Evolutionary conservation across 2,797 vertebrate genomes (phyloP).

Genomic region (Triplophysa bombifrons): DNA sequence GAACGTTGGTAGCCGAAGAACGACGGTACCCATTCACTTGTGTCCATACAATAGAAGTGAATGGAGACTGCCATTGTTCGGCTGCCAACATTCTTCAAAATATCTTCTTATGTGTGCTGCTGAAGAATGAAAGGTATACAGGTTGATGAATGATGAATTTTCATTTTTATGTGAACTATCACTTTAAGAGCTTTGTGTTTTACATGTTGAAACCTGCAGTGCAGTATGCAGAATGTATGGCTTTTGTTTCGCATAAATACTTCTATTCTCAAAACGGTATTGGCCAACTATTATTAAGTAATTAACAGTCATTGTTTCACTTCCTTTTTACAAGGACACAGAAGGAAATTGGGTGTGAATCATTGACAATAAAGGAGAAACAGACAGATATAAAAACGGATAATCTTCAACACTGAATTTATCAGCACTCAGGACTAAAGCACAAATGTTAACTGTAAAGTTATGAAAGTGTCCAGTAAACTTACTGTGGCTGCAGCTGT

Average conservation of each 20-base stretch:
- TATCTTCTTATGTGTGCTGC: too few relatives aligned
- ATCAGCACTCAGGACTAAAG: background rate
- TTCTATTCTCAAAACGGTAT: constrained; percentile 54
- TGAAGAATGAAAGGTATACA: too few relatives aligned
- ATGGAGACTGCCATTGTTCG: too few relatives aligned
- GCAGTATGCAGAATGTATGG: background rate
- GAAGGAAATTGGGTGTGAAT: constrained; percentile 68
- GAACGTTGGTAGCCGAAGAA: too few relatives aligned
- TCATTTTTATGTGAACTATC: too few relatives aligned
- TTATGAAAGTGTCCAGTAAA: constrained; percentile 8
- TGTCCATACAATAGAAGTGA: too few relatives aligned
- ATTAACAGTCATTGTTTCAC: constrained; percentile 62
- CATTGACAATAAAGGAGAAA: constrained; percentile 34
- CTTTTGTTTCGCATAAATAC: background rate
- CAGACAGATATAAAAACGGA: constrained; percentile 25
- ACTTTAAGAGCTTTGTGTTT: background rate
- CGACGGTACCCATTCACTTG: too few relatives aligned
- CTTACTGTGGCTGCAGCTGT: constrained; percentile 46
- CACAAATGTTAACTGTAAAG: background rate
- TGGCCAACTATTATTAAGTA: constrained; percentile 54
- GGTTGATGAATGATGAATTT: too few relatives aligned
- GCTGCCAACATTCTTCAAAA: too few relatives aligned
- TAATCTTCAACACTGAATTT: background rate
- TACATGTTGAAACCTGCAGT: background rate
- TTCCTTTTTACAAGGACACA: constrained; percentile 60